Evolutionary conservation across 1,140 invertebrate species (phyloP).

Genomic region (Lordiphosa mommai): DNA sequence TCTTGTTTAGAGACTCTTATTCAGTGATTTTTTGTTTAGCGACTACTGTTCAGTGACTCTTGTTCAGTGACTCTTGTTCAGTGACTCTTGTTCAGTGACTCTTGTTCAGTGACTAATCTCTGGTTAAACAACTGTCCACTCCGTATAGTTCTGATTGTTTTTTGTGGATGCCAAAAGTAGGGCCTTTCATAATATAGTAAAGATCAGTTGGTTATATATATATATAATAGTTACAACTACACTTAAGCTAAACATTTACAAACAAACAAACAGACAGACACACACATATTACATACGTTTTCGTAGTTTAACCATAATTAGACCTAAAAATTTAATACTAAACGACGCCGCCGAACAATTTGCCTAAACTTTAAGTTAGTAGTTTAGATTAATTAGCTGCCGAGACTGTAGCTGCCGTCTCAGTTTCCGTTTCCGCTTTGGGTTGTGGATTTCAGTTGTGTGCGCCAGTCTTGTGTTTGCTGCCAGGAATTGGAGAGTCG

Average conservation of each 20-base stretch:
- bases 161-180: constrained; percentile 13
- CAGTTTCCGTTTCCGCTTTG: constrained; percentile 19
- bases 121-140: too few relatives aligned
- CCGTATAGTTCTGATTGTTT: too few relatives aligned
- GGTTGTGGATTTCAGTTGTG: constrained; percentile 46
- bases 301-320: constrained; percentile 41
- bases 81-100: too few relatives aligned
- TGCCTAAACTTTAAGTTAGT: constrained; percentile 20
- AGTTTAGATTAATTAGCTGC: constrained; percentile 6
- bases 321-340: constrained; percentile 50
- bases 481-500: constrained; percentile 46
- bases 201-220: constrained; percentile 1
- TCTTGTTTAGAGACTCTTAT: too few relatives aligned
- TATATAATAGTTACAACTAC: constrained; percentile 51
- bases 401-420: constrained; percentile 3
- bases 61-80: too few relatives aligned
- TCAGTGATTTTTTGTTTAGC: too few relatives aligned
- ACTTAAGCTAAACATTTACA: constrained; percentile 68
- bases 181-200: background rate
- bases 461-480: constrained; percentile 71
- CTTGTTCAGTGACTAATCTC: too few relatives aligned
- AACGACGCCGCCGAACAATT: constrained; percentile 33
- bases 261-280: constrained; percentile 53
- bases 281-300: constrained; percentile 47
- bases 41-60: too few relatives aligned